Percentiles rank a stretch among this genome's conserved stretches.
phyloP scores from a whole-genome alignment of 2,797 vertebrate species.

The Bradypus variegatus region DNA sequence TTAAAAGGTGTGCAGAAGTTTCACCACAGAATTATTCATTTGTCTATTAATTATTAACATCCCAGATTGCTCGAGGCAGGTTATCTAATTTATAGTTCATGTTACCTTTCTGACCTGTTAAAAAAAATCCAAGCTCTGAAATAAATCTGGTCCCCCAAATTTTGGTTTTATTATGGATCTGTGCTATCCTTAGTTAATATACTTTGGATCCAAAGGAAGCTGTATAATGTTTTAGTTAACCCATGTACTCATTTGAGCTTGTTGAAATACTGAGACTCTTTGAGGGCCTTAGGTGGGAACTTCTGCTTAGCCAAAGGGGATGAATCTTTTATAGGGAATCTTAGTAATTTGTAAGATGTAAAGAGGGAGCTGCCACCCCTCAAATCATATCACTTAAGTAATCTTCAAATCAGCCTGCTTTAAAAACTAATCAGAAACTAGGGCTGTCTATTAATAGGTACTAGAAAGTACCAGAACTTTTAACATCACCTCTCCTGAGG shows the following conservation, averaged over 20 bases:
- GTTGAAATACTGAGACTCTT: background rate
- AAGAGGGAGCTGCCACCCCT: background rate
- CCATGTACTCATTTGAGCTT: background rate
- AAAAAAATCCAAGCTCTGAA: constrained; percentile 22
- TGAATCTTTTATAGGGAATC: background rate
- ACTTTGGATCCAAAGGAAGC: background rate
- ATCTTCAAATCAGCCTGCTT: background rate
- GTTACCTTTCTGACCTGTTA: background rate
- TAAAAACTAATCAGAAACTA: background rate
- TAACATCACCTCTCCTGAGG: background rate
- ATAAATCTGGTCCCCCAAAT: background rate
- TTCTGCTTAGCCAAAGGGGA: background rate
- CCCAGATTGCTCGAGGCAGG: background rate
- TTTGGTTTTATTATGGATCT: background rate
- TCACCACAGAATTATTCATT: background rate
- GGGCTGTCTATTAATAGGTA: background rate
- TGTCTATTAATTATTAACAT: background rate
- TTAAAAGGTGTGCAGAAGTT: background rate
- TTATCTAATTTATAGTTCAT: background rate
- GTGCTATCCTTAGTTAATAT: background rate
- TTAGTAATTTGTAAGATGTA: background rate
- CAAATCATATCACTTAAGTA: background rate
- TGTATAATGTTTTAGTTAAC: background rate
- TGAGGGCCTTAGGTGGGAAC: background rate
- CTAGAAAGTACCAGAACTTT: background rate